phyloP scores from a whole-genome alignment of 2,888 invertebrate genomes.

The Drosophila robusta region DNA sequence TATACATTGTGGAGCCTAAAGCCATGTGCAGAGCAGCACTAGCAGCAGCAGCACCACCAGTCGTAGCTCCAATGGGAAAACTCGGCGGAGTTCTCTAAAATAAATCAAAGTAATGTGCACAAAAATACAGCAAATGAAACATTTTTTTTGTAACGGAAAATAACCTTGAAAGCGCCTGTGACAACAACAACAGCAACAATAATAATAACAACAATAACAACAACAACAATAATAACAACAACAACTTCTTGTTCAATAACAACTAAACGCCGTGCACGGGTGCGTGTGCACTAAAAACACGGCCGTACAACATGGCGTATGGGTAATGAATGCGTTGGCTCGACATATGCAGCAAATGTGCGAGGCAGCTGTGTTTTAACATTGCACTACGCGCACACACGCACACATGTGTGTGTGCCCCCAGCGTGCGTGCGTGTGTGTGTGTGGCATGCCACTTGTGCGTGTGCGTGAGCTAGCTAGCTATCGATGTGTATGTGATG shows the following conservation, averaged over 20 bases:
- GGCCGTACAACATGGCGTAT: conserved; percentile 70
- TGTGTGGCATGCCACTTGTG: conserved; percentile 31
- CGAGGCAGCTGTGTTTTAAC: conserved; percentile 48
- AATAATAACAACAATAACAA: conserved; percentile 1
- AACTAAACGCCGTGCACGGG: conserved; percentile 31
- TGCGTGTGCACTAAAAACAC: conserved; percentile 55
- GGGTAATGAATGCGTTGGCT: conserved; percentile 47
- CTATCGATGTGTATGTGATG: conserved; percentile 24
- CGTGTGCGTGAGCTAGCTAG: conserved; percentile 29
- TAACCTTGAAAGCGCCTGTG: conserved; percentile 68
- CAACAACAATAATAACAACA: background rate
- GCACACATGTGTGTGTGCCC: conserved; percentile 3
- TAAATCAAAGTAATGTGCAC: conserved; percentile 23
- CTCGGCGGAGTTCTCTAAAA: conserved; percentile 22
- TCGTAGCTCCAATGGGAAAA: conserved; percentile 23
- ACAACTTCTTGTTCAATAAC: conserved; percentile 17
- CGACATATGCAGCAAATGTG: conserved; percentile 66
- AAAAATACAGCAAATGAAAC: conserved; percentile 40
- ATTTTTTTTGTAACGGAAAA: conserved; percentile 56
- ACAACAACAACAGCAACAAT: background rate
- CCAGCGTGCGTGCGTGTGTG: conserved; percentile 8
- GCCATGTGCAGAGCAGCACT: conserved; percentile 54
- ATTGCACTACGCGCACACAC: conserved; percentile 34
- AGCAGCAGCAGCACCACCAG: conserved; percentile 19
- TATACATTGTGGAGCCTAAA: conserved; percentile 48